Base-by-base conservation (phyloP, 2,888 invertebrate genomes). In the Thera obeliscata region DNA sequence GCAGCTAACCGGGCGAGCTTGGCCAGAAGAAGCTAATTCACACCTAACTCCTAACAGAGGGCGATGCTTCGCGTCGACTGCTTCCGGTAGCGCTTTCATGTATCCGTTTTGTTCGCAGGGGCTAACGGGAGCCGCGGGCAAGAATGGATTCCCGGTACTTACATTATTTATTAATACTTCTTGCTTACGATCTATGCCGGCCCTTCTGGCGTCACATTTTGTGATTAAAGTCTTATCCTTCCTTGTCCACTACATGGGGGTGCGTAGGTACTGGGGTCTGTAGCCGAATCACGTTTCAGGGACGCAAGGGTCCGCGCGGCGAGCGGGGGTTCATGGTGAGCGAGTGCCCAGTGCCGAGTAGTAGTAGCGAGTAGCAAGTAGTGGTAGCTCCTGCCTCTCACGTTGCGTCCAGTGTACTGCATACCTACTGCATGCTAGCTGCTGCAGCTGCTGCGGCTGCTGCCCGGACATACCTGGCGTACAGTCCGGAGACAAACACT, bases 101-200 rank as follows among this genome's bases (percentile, higher is more conserved):
- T 74, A 74, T 81, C 78, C 67, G 78, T 87, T 85, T 76, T 64
- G 69, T 79, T 94, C 87, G 79, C 95, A 97, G 97, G 97, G 97
- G 87, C 93, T 95, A 83, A 94, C 96, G 88, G 97, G 97, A 87
- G 95, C 96, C 84, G 95, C 96, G 81, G 97, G 97, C 89, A 97
- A 97, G 94, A 97, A 97, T 90, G 97, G 97, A 94, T 97, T 97
- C 95, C 97, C 97, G 96, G 97, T 97, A 91, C 76, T 78, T 94
- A 91, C 35, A 59, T 69, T 57, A 50, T 55, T 63, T 62, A 43
- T 60, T 61, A 55, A 33, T 38, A 56, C n/a, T n/a, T 1, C 8
- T 22, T 33, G 22, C 36, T 33, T 57, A 6, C 38, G 2, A 41
- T 41, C 56, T 22, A 9, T 54, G 3, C 6, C 2, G 7, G 6